Base-by-base conservation (phyloP, 2,888 invertebrate genomes). In the Deilephila elpenor region DNA sequence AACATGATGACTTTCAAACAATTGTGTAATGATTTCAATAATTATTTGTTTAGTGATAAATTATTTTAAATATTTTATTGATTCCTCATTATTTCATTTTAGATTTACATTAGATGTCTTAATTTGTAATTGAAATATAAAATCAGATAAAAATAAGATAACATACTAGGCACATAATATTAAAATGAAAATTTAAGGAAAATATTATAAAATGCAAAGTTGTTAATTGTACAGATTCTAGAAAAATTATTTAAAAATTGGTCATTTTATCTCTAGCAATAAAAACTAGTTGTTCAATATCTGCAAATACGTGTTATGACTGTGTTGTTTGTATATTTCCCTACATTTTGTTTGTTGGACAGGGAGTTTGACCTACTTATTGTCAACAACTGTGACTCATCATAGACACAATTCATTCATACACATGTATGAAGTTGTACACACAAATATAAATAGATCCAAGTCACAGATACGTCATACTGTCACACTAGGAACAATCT, bases 371-470 rank as follows among this genome's bases (percentile, higher is more conserved):
- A 67, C 67, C 67, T 25, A 67, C 25, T 67, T 67, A 51, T 51
- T 20, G 17, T 19, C 44, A 25, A 44, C 25, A 51, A 44, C 67
- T 64, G 34, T 64, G 34, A 64, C 64, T 64, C 60, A 60, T 25
- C 29, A 60, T 29, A 60, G 19, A 56, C 75, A 77, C 74, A 74
- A 75, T 73, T 74, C 60, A 19, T 74, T 74, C 73, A 71, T 60
- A 32, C 29, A 60, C 29, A 60, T 60, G 60, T 60, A 25, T 25
- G 60, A 11, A 60, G 17, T 60, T 60, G 60, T 32, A 3, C 56
- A 17, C 5, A n/a, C 56, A 6, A 44, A 44, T 44, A 44, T 14
- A 44, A 44, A 11, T 44, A 44, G 44, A 44, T 44, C 44, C 44
- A 44, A 44, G 44, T 3, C 14, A 14, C 44, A 44, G 44, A 44